A percentile compares a stretch with the other conserved stretches of the same genome.
Evolutionary conservation across 2,888 invertebrate genomes (phyloP).

Genomic region (Aelia acuminata): DNA sequence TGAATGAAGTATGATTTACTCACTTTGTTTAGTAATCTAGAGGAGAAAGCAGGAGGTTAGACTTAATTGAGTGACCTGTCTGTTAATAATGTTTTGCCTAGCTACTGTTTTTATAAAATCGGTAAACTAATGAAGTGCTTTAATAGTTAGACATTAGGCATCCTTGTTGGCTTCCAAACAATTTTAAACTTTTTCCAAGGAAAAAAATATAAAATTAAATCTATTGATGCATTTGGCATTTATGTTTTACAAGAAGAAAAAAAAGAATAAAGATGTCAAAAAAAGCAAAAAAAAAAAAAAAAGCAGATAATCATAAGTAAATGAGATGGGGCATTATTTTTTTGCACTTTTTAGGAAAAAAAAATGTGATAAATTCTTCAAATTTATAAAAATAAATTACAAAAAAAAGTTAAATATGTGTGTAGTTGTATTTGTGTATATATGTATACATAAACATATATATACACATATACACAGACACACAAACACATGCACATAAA

Average conservation of each 20-base stretch:
- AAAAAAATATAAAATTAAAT: background rate
- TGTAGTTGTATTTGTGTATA: background rate
- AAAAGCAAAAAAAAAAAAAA: background rate
- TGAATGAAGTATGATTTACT: background rate
- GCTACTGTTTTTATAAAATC: conserved; percentile 3
- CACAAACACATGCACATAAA: too few relatives aligned
- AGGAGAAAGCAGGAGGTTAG: background rate
- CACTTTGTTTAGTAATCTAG: background rate
- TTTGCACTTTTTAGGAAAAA: conserved; percentile 18
- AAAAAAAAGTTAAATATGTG: too few relatives aligned
- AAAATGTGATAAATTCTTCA: conserved; percentile 31
- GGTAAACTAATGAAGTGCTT: conserved; percentile 3
- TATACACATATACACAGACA: too few relatives aligned
- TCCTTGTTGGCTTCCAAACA: background rate
- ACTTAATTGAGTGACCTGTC: conserved; percentile 1
- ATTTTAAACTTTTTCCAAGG: background rate
- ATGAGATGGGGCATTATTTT: conserved; percentile 44
- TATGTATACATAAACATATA: too few relatives aligned
- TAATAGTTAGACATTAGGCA: conserved; percentile 40
- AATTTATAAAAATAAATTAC: conserved; percentile 10
- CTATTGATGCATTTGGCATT: conserved; percentile 14
- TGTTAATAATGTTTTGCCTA: background rate
- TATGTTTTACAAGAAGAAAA: conserved; percentile 31
- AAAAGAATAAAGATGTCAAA: background rate
- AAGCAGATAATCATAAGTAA: conserved; percentile 18